phyloP scores from a whole-genome alignment of 2,888 invertebrate genomes.

The Rhamnusium bicolor region DNA sequence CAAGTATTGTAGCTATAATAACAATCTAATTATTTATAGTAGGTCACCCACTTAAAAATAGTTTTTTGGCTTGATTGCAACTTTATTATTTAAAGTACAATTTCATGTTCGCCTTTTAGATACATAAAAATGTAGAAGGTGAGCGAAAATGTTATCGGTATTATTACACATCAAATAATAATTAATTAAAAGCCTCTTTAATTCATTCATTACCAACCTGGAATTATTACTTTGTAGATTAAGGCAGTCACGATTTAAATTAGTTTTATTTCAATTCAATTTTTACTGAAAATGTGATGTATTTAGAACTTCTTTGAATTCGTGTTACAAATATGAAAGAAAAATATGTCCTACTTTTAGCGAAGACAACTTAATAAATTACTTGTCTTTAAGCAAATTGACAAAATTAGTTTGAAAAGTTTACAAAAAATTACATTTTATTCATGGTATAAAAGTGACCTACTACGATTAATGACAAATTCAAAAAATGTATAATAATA shows the following conservation, averaged over 20 bases:
- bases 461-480: too few relatives aligned
- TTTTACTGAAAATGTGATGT: too few relatives aligned
- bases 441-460: too few relatives aligned
- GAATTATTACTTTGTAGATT: background rate
- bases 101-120: background rate
- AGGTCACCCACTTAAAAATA: background rate
- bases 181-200: background rate
- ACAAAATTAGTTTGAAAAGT: too few relatives aligned
- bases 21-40: background rate
- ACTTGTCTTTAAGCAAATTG: too few relatives aligned
- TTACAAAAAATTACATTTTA: too few relatives aligned
- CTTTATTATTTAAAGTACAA: background rate
- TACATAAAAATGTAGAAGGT: background rate
- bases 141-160: background rate
- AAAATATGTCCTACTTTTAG: too few relatives aligned
- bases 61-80: background rate
- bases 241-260: background rate
- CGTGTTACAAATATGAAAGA: too few relatives aligned
- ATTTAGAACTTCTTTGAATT: too few relatives aligned
- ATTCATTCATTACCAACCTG: background rate
- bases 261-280: background rate
- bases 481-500: too few relatives aligned
- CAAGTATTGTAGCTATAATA: too few relatives aligned
- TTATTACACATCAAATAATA: background rate
- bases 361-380: too few relatives aligned